Conservation (phyloP, 2,113 vertebrate species). For the Galemys pyrenaicus region DNA sequence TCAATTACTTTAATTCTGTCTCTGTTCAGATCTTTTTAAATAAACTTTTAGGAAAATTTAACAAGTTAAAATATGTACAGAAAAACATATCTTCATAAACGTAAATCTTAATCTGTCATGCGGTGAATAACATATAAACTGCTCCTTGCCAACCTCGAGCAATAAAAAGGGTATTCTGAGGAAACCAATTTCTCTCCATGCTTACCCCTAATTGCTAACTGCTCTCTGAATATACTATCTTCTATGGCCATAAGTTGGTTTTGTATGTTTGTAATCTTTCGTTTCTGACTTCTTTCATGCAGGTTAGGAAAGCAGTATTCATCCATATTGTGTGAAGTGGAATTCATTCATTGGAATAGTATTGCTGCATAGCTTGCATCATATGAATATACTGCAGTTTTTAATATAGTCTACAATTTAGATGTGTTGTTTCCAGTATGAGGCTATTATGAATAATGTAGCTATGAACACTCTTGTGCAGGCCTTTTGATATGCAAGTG, state of each 20-base stretch:
- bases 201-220: background rate
- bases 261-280: background rate
- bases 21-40: background rate
- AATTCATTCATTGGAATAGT: background rate
- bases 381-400: background rate
- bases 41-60: slow-evolving; percentile 22
- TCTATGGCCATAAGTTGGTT: background rate
- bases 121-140: background rate
- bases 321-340: background rate
- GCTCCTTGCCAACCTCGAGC: background rate
- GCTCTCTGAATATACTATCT: background rate
- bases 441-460: background rate
- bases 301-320: background rate
- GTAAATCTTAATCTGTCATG: background rate
- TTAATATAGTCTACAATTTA: background rate
- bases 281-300: slow-evolving; percentile 13
- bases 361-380: background rate
- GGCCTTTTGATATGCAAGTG: background rate
- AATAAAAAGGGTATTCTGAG: background rate
- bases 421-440: background rate
- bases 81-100: background rate
- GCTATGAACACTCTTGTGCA: background rate
- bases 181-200: background rate
- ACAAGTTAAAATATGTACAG: background rate
- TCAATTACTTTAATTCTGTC: background rate